phyloP scores from a whole-genome alignment of 2,797 vertebrate species.

The Peromyscus attwateri region DNA sequence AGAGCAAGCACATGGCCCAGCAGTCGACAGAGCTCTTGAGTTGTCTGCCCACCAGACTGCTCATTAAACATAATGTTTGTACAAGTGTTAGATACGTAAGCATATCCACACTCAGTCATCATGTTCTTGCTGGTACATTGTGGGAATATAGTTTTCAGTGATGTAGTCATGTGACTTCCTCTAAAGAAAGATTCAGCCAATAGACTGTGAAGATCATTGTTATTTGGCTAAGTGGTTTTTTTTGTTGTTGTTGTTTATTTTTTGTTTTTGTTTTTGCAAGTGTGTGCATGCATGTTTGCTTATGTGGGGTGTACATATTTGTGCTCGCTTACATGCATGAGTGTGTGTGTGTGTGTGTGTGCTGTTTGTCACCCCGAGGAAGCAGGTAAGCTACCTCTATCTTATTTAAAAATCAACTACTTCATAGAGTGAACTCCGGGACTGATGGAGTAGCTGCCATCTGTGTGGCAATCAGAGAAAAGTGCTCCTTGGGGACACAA shows the following conservation, averaged over 20 bases:
- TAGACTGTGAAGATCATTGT: background rate
- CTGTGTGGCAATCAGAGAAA: background rate
- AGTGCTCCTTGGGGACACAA: too few relatives aligned
- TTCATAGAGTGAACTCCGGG: background rate
- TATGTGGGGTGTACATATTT: background rate
- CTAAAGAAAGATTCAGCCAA: background rate
- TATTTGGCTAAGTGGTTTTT: background rate
- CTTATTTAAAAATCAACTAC: background rate
- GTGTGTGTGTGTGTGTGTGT: accelerated
- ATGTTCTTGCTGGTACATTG: background rate
- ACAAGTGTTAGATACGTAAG: background rate
- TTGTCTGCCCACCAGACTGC: background rate
- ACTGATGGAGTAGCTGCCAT: background rate
- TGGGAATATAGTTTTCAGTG: background rate
- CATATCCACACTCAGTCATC: background rate
- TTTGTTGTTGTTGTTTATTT: background rate
- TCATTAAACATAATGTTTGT: background rate
- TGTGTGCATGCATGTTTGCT: background rate
- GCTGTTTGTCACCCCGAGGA: too few relatives aligned
- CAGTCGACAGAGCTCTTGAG: background rate
- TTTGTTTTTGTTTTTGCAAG: background rate
- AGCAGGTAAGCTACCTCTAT: background rate
- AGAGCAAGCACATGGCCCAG: background rate
- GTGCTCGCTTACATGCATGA: too few relatives aligned
- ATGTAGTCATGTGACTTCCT: background rate